Conservation (phyloP, 2,113 vertebrate genomes). For the Ginglymostoma cirratum region DNA sequence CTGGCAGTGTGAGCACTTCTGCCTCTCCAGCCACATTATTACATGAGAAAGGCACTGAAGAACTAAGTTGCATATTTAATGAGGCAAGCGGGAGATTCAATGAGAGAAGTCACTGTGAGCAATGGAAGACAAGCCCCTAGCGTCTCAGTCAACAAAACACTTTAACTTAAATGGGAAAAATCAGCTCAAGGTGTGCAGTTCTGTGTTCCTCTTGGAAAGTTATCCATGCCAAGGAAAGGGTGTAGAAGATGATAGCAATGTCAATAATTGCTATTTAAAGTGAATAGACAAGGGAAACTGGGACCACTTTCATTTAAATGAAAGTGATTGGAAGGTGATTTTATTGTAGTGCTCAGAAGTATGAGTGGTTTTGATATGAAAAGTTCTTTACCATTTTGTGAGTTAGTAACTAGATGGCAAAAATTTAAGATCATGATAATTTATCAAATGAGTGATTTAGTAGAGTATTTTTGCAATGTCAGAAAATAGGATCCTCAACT, state of each 20-base stretch:
- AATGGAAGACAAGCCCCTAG: too few species aligned
- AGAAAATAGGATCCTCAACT: background rate
- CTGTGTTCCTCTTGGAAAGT: background rate
- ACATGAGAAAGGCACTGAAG: too few species aligned
- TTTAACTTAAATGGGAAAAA: too few species aligned
- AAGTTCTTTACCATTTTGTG: background rate
- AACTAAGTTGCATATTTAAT: too few species aligned
- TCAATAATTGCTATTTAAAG: background rate
- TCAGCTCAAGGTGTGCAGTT: background rate
- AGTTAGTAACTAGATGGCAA: background rate
- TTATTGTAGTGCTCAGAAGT: background rate
- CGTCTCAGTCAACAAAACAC: too few species aligned
- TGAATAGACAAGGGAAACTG: background rate
- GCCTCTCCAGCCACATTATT: too few species aligned
- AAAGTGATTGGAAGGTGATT: background rate
- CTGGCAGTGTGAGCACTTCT: too few species aligned
- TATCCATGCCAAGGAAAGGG: background rate
- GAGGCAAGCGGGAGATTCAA: too few species aligned
- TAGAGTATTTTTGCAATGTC: background rate
- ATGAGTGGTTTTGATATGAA: background rate
- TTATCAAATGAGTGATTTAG: background rate
- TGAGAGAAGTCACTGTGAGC: too few species aligned
- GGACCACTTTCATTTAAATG: too few species aligned
- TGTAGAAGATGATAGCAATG: background rate
- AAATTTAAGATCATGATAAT: background rate